A percentile compares a stretch with the other conserved stretches of the same genome.
phyloP scores from a whole-genome alignment of 2,888 invertebrate genomes.

The Agrochola lychnidis region DNA sequence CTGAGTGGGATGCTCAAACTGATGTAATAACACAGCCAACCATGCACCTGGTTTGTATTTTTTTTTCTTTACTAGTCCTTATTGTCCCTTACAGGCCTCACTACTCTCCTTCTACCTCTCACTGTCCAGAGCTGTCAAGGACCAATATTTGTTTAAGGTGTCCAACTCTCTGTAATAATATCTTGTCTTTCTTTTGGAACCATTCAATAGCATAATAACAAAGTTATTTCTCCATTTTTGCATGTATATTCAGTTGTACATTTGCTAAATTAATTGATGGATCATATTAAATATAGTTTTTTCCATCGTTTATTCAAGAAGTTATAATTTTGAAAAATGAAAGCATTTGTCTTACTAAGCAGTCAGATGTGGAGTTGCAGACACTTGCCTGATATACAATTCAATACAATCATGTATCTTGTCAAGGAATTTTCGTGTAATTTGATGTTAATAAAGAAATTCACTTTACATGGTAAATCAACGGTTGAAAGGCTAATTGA shows the following conservation, averaged over 20 bases:
- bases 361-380: background rate
- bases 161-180: background rate
- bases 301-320: background rate
- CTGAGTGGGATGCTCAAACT: constrained; percentile 98
- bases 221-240: background rate
- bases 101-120: background rate
- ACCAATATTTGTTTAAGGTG: background rate
- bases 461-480: background rate
- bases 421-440: background rate
- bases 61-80: background rate
- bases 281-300: background rate
- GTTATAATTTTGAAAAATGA: background rate
- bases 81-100: no score
- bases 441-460: background rate
- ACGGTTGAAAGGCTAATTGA: no score
- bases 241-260: background rate
- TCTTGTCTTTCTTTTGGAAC: background rate
- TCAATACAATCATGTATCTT: background rate
- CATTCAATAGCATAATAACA: background rate
- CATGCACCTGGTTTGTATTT: constrained; percentile 96
- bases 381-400: background rate
- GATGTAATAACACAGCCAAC: constrained; percentile 93
- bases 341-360: background rate
- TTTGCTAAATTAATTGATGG: no score
- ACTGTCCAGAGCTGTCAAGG: background rate